Evolutionary conservation across 2,888 invertebrate genomes (phyloP).

Genomic region (Operophtera brumata): DNA sequence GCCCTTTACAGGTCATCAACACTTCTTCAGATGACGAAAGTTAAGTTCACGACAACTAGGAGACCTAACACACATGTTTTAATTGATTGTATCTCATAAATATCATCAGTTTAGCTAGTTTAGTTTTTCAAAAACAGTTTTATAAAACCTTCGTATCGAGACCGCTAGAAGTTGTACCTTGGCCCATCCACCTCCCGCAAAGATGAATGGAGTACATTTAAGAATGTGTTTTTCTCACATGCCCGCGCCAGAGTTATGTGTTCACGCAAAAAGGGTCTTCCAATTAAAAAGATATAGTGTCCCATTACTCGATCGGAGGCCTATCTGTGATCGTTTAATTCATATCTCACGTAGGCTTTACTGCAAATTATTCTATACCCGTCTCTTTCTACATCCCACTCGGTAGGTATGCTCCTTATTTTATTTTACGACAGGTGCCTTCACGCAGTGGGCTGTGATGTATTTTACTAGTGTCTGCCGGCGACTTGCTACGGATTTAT

Average conservation of each 20-base stretch:
- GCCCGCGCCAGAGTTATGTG: slow-evolving; percentile 52
- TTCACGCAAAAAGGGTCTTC: slow-evolving; percentile 60
- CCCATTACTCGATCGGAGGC: slow-evolving; percentile 58
- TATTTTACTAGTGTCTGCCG: too few species aligned
- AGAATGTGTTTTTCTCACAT: slow-evolving; percentile 72
- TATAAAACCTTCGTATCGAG: neutral
- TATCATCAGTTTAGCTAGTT: too few species aligned
- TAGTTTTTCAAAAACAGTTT: too few species aligned
- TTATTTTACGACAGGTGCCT: too few species aligned
- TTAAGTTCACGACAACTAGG: too few species aligned
- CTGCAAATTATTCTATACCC: slow-evolving; percentile 44
- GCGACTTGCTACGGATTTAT: too few species aligned
- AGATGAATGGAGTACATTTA: slow-evolving; percentile 67
- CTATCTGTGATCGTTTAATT: slow-evolving; percentile 66
- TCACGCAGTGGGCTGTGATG: too few species aligned
- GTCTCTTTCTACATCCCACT: neutral
- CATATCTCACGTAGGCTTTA: slow-evolving; percentile 69
- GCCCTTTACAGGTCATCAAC: too few species aligned
- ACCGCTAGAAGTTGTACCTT: neutral
- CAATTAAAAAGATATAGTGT: slow-evolving; percentile 74
- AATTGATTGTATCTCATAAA: too few species aligned
- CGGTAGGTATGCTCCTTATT: too few species aligned
- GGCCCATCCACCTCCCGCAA: slow-evolving; percentile 22
- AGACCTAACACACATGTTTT: too few species aligned
- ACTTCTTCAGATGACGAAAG: too few species aligned